These are phyloP conservation scores for Abrostola triplasia DNA, from an alignment of 2,888 invertebrate species.

Conservation along the genomic window DNA sequence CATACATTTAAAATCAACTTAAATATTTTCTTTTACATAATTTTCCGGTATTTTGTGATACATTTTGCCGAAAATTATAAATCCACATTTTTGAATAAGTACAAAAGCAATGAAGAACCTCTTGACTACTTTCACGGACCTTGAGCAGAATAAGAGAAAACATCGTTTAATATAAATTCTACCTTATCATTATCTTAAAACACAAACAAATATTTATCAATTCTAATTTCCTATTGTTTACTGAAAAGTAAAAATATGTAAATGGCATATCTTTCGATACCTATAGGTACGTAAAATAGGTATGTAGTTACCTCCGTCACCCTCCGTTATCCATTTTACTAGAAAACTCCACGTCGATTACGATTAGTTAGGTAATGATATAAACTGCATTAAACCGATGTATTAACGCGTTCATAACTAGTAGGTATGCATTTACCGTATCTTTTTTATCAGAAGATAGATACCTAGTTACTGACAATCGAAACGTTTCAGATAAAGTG, in stretches of 20 bases:
- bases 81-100: too few species aligned
- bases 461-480: slow-evolving; percentile 3
- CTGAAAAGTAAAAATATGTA: not conserved
- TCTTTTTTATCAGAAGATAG: slow-evolving; percentile 22
- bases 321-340: slow-evolving; percentile 46
- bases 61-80: too few species aligned
- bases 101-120: too few species aligned
- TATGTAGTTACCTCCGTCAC: slow-evolving; percentile 19
- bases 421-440: slow-evolving; percentile 19
- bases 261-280: not conserved
- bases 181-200: too few species aligned
- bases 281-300: slow-evolving; percentile 22
- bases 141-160: too few species aligned
- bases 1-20: too few species aligned
- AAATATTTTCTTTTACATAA: too few species aligned
- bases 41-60: too few species aligned
- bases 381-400: slow-evolving; percentile 17
- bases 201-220: too few species aligned
- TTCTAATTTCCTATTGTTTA: not conserved
- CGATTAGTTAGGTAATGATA: slow-evolving; percentile 51
- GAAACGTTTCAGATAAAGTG: not conserved
- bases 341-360: slow-evolving; percentile 48
- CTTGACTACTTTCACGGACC: too few species aligned
- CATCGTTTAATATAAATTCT: too few species aligned
- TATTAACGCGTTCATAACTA: slow-evolving; percentile 28